Evolutionary conservation across 2,797 vertebrate genomes (phyloP).

Genomic region (Premnoplex brunnescens): DNA sequence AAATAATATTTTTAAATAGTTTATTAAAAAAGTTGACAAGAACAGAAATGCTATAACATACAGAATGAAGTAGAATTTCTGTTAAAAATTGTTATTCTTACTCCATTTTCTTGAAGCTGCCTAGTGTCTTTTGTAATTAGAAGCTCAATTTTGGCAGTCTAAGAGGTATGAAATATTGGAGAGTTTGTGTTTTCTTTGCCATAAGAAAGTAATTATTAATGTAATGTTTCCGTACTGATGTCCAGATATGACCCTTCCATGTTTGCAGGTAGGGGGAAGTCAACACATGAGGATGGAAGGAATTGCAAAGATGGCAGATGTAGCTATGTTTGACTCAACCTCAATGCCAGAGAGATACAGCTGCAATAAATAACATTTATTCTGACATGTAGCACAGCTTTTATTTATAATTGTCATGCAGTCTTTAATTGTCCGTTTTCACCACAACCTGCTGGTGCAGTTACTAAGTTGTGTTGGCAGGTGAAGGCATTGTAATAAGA

Average conservation of each 20-base stretch:
- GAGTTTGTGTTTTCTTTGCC: neutral
- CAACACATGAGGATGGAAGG: neutral
- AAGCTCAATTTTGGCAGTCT: neutral
- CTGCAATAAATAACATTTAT: conserved; percentile 3
- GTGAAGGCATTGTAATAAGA: neutral
- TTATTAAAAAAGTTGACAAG: neutral
- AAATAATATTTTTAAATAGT: conserved; percentile 19
- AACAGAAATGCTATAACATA: neutral
- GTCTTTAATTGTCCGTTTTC: neutral
- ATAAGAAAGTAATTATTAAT: neutral
- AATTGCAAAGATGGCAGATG: neutral
- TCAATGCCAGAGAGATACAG: neutral
- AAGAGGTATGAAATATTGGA: neutral
- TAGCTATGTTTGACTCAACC: neutral
- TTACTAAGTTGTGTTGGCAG: neutral
- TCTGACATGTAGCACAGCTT: neutral
- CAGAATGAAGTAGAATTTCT: neutral
- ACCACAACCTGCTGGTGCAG: neutral
- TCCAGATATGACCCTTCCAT: neutral
- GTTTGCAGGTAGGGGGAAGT: neutral
- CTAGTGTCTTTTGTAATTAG: conserved; percentile 30
- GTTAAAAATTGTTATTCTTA: neutral
- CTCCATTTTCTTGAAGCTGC: neutral
- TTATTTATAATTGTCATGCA: neutral
- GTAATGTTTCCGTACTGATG: neutral